Evolutionary conservation across 2,113 vertebrate species (phyloP).

Genomic region (Ageneiosus marmoratus): DNA sequence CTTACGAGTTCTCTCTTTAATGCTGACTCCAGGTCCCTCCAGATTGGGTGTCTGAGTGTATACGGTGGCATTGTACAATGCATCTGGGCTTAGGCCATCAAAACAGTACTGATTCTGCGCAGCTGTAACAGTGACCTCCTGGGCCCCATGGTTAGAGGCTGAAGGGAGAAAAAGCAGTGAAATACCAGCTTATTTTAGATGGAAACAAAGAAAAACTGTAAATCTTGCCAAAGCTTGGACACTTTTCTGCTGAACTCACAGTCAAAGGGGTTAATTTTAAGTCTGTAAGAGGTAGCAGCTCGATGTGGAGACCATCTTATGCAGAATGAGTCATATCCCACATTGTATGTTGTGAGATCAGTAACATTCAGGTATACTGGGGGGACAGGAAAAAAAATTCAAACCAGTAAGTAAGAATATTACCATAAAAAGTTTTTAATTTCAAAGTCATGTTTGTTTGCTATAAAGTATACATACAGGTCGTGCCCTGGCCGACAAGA

Average conservation of each 20-base stretch:
- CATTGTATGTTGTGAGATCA: slow-evolving; percentile 85
- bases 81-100: slow-evolving; percentile 84
- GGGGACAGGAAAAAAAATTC: slow-evolving; percentile 40
- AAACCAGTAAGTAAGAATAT: background rate
- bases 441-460: background rate
- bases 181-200: background rate
- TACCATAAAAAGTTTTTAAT: background rate
- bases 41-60: slow-evolving; percentile 93
- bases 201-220: background rate
- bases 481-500: slow-evolving; percentile 88
- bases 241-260: slow-evolving; percentile 64
- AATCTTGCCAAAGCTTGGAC: background rate
- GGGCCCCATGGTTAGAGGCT: slow-evolving; percentile 77
- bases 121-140: slow-evolving; percentile 90
- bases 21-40: slow-evolving; percentile 88
- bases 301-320: slow-evolving; percentile 88
- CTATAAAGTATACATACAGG: slow-evolving; percentile 72
- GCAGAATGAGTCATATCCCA: slow-evolving; percentile 88
- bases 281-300: slow-evolving; percentile 91
- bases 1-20: slow-evolving; percentile 87
- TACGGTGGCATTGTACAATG: slow-evolving; percentile 84
- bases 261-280: slow-evolving; percentile 87
- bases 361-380: slow-evolving; percentile 94
- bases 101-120: slow-evolving; percentile 89
- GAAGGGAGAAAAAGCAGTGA: background rate